Conservation (phyloP, 2,113 vertebrate genomes). For the Cercocebus atys region DNA sequence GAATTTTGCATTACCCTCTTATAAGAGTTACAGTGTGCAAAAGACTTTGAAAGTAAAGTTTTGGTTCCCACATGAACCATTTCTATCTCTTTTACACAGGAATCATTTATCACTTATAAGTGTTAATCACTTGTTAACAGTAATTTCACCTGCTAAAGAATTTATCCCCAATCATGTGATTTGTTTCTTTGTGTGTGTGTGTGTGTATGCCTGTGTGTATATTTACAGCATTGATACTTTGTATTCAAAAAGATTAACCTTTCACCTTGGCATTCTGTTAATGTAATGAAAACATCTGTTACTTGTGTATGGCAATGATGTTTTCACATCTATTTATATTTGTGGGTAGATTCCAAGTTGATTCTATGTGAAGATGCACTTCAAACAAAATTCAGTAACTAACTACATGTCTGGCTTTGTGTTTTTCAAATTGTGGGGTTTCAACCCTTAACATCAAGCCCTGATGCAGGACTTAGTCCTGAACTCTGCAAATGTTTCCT, state of each 20-base stretch:
- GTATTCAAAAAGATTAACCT: conserved; percentile 74
- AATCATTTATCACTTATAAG: conserved; percentile 56
- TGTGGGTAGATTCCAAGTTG: conserved; percentile 73
- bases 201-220: not conserved
- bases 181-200: not conserved
- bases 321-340: conserved; percentile 78
- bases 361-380: conserved; percentile 59
- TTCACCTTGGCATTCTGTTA: conserved; percentile 78
- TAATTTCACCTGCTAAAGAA: conserved; percentile 73
- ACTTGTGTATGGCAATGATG: conserved; percentile 70
- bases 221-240: conserved; percentile 60
- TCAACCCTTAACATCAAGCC: conserved; percentile 61
- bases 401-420: conserved; percentile 67
- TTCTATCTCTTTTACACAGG: conserved; percentile 45
- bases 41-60: conserved; percentile 53
- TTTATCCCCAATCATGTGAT: conserved; percentile 58
- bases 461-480: not conserved
- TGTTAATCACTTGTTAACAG: conserved; percentile 53
- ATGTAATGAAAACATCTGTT: conserved; percentile 84
- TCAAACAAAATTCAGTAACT: conserved; percentile 75
- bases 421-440: conserved; percentile 67
- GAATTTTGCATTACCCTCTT: conserved; percentile 28
- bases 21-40: conserved; percentile 29
- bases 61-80: not conserved
- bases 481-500: conserved; percentile 58